phyloP scores from a whole-genome alignment of 2,113 vertebrate genomes.

The Caretta caretta region DNA sequence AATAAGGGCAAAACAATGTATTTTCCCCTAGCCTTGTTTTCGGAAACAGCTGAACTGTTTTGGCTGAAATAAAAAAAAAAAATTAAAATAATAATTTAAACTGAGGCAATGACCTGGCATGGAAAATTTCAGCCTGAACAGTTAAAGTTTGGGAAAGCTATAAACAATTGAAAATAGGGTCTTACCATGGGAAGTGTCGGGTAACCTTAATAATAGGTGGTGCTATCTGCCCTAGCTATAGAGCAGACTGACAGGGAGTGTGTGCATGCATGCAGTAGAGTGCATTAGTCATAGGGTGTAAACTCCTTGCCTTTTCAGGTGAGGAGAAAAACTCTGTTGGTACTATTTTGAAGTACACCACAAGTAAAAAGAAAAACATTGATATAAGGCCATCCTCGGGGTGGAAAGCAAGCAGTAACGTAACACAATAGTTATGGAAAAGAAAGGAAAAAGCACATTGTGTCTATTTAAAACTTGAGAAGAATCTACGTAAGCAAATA shows the following conservation, averaged over 20 bases:
- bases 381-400: not conserved
- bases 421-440: not conserved
- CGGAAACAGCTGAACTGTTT: no score
- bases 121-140: no score
- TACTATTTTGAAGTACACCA: not conserved
- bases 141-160: no score
- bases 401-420: not conserved
- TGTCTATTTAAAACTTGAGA: not conserved
- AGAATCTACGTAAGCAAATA: not conserved
- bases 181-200: no score
- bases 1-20: no score
- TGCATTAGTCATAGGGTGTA: not conserved
- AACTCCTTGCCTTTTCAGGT: not conserved
- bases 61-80: no score
- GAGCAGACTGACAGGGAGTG: not conserved
- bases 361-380: not conserved
- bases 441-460: not conserved
- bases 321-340: not conserved
- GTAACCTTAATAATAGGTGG: no score
- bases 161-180: no score
- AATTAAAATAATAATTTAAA: no score
- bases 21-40: no score
- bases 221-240: not conserved
- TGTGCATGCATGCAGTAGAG: rapidly evolving
- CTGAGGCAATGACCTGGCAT: no score